Base-by-base conservation (phyloP, 2,797 vertebrate genomes). In the Naso thynnoides region DNA sequence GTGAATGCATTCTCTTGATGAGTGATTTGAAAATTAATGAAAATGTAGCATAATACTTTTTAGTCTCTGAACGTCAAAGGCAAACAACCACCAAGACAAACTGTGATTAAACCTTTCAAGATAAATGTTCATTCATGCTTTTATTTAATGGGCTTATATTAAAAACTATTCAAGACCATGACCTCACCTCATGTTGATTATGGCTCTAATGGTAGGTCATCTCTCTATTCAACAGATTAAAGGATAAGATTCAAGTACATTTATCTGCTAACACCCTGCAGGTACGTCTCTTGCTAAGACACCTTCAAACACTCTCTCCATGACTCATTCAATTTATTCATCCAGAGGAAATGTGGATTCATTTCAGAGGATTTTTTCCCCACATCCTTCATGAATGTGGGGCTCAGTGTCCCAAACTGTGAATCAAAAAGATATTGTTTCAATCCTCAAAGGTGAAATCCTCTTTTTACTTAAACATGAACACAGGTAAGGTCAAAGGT, bases 401-500 rank as follows among this genome's bases (percentile, higher is more conserved):
- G 5, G 18, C 3, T n/a, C 36, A 5, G 52, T n/a, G 14, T 38
- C 19, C 10, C 29, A 64, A 54, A 15, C 13, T 23, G 26, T 50
- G 50, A 42, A n/a, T n/a, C 26, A 29, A 21, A 70, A 31, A 47
- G 2, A 21, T 3, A 38, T 23, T 27, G 41, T 63, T 72, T 39
- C 59, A 39, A 74, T 42, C 33, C 24, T 26, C 56, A 39, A 68
- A 23, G 49, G 3, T 70, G 19, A 69, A 69, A 68, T 59, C 53
- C 42, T 69, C 29, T 48, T 60, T 66, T 62, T 14, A 50, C 19
- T 49, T 24, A 2, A 33, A 56, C 57, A 36, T 3, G 33, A 6
- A 44, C 21, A 19, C 29, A 36, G 26, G 1, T 18, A 24, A 56
- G 53, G 54, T 69, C 63, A 72, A 49, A 79, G 68, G 29, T 79